Base-by-base conservation (phyloP, 2,888 invertebrate species). In the Matsumyia berberina region DNA sequence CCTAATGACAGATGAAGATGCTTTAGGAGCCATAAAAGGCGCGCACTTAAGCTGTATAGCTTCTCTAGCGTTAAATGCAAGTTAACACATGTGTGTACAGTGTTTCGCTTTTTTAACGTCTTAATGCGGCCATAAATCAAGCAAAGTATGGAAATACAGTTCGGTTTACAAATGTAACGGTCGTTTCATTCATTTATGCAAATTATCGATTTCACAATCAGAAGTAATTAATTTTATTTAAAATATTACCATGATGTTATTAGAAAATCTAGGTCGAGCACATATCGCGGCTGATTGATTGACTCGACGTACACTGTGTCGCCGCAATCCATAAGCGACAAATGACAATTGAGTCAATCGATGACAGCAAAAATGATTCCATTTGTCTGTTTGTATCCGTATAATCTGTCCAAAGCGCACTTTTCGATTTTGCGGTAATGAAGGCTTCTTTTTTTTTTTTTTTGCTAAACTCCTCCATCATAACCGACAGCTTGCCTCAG, bases 201-300 rank as follows among this genome's bases (percentile, higher is more conserved):
- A 69, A 58, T 60, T 29, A 57, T 46, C 44, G 19, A 57, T 69
- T 57, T 46, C 57, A 11, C 19, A 57, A 44, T 57, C 24, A 24
- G 44, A 55, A 69, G 55, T 55, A 53, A 69, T 69, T 69, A 69
- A 69, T 69, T 55, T 55, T 19, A 35, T n/a, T 69, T 9, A 31
- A 19, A 53, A n/a, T 7, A 15, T 17, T 9, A 55, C 24, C 19
- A 57, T 69, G 44, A 44, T 33, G 31, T 31, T 57, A 69, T 57
- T 69, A 69, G 57, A 57, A 19, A 44, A 57, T 69, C 24, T 69
- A 24, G 69, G 55, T 55, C 69, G 69, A 12, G 17, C 44, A 17
- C 17, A 17, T 29, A 57, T 33, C 33, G 35, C 17, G 35, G 15
- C 33, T 58, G 44, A 70, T 58, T 70, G 70, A 70, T 70, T 12